Percentiles rank a stretch among this genome's conserved stretches.
Evolutionary conservation across 1,140 invertebrate species (phyloP).

Genomic region (Nephotettix cincticeps): DNA sequence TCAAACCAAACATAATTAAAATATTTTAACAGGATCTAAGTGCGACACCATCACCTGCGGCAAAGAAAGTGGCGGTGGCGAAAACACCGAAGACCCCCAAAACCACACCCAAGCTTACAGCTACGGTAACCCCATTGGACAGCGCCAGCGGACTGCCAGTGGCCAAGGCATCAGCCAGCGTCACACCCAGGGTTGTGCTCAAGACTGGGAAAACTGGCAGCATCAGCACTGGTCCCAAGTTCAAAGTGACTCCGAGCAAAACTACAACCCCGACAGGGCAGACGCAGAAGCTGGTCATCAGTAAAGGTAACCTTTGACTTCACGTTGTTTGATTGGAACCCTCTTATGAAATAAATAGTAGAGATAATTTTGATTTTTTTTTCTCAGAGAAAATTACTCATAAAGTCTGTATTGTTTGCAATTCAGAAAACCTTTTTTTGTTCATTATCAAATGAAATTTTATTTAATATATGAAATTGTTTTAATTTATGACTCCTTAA

Average conservation of each 20-base stretch:
- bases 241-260: neutral
- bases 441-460: too few relatives aligned
- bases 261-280: neutral
- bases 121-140: neutral
- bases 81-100: slow-evolving; percentile 18
- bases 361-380: neutral
- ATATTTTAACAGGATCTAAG: neutral
- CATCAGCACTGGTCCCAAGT: neutral
- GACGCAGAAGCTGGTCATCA: neutral
- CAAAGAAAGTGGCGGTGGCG: slow-evolving; percentile 12
- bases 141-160: slow-evolving; percentile 31
- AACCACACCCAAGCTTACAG: slow-evolving; percentile 32
- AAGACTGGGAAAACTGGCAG: slow-evolving; percentile 5
- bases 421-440: too few relatives aligned
- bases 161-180: slow-evolving; percentile 32
- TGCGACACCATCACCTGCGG: neutral
- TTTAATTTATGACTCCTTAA: too few relatives aligned
- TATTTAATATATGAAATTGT: too few relatives aligned
- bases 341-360: neutral
- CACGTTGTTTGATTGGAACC: too few relatives aligned
- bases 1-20: too few relatives aligned
- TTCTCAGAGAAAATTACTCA: too few relatives aligned
- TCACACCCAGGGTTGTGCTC: slow-evolving; percentile 32
- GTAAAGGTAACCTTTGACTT: slow-evolving; percentile 23
- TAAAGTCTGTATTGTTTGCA: too few relatives aligned